These are phyloP conservation scores for Scrobipalpa costella DNA, from an alignment of 2,888 invertebrate genomes.

Conservation along the genomic window DNA sequence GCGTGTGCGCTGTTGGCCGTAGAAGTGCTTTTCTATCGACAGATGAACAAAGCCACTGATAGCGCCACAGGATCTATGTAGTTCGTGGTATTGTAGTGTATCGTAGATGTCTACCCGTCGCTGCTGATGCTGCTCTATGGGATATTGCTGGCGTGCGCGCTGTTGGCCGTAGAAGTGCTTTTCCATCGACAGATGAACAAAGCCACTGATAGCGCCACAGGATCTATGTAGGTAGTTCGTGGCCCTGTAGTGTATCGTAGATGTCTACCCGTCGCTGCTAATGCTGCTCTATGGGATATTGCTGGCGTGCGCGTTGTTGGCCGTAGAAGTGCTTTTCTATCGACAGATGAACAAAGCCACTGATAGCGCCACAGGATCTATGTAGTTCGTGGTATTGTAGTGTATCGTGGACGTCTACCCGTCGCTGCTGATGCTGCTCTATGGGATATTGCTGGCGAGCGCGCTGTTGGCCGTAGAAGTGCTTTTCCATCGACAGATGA, in stretches of 20 bases:
- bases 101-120: conserved; percentile 81
- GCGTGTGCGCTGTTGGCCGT: no score
- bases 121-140: conserved; percentile 69
- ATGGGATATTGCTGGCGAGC: no score
- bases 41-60: no score
- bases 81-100: conserved; percentile 38
- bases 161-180: conserved; percentile 58
- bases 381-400: background rate
- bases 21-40: no score
- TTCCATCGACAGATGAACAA: conserved; percentile 33
- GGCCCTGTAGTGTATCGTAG: conserved; percentile 61
- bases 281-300: conserved; percentile 65
- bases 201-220: background rate
- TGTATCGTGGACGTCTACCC: no score
- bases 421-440: no score
- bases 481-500: no score
- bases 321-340: conserved; percentile 54
- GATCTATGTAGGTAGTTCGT: background rate
- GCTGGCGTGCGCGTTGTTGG: conserved; percentile 50
- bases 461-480: no score
- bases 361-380: background rate
- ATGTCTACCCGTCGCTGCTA: conserved; percentile 78
- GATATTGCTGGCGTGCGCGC: conserved; percentile 48
- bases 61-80: no score
- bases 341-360: conserved; percentile 12